Conservation (phyloP, 2,113 vertebrate genomes). For the Oophaga pumilio region DNA sequence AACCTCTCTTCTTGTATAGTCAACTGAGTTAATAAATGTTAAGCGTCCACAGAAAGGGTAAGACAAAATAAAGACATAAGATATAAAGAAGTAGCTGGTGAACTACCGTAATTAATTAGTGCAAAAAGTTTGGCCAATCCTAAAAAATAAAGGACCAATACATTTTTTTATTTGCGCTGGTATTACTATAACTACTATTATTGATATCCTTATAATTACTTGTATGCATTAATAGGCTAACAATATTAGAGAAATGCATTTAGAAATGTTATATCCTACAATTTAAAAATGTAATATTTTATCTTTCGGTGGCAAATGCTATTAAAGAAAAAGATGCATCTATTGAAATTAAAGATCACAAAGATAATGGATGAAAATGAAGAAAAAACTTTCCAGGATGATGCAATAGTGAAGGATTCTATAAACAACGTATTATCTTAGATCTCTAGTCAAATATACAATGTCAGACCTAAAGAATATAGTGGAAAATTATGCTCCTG, state of each 20-base stretch:
- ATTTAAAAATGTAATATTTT: background rate
- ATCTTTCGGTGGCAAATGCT: background rate
- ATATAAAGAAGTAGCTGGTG: background rate
- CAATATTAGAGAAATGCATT: background rate
- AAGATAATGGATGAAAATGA: background rate
- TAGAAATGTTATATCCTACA: background rate
- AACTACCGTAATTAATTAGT: conserved; percentile 16
- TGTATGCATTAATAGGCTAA: background rate
- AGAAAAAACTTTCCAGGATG: background rate
- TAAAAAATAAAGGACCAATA: too few species aligned
- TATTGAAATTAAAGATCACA: background rate
- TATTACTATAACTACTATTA: background rate
- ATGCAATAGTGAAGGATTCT: background rate
- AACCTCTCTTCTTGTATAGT: conserved; percentile 13
- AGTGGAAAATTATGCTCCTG: background rate
- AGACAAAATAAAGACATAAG: background rate
- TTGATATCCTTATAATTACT: background rate
- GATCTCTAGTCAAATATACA: background rate
- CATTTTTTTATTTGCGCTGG: too few species aligned
- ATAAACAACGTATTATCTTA: background rate
- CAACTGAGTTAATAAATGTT: conserved; percentile 27
- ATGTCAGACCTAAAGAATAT: background rate
- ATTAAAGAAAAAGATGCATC: background rate
- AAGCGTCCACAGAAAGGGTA: background rate
- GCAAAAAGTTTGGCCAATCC: background rate